A percentile compares a stretch with the other conserved stretches of the same genome.
These are phyloP conservation scores for Tanypteryx hageni DNA, from an alignment of 2,888 invertebrate species.

Conservation along the genomic window DNA sequence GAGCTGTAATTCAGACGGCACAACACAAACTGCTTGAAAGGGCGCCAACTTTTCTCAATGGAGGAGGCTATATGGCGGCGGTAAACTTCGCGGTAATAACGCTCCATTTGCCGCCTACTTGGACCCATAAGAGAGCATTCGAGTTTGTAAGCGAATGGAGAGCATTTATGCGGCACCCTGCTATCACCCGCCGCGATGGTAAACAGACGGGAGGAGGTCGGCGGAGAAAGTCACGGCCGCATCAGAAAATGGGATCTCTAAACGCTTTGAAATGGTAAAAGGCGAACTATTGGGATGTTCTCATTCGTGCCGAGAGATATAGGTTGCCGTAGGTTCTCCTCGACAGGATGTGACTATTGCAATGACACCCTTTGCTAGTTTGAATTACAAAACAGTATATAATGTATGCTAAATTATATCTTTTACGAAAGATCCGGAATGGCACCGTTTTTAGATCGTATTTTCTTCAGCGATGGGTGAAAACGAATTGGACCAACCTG, in stretches of 20 bases:
- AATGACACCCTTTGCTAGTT: background rate
- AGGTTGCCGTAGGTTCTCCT: background rate
- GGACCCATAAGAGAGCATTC: background rate
- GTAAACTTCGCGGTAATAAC: conserved; percentile 53
- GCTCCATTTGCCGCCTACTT: conserved; percentile 38
- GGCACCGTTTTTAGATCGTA: background rate
- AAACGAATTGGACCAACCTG: background rate
- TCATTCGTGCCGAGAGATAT: background rate
- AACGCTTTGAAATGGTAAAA: conserved; percentile 24
- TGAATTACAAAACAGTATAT: background rate
- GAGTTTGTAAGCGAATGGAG: conserved; percentile 6
- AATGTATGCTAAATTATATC: conserved; percentile 24
- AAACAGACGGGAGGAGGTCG: background rate
- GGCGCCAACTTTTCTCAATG: conserved; percentile 46
- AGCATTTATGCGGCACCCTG: background rate
- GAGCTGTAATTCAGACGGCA: background rate
- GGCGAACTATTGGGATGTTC: background rate
- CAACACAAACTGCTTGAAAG: conserved; percentile 29
- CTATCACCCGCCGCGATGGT: background rate
- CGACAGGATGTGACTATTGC: background rate
- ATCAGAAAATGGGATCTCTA: conserved; percentile 7
- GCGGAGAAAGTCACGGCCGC: background rate
- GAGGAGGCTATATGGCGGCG: conserved; percentile 30
- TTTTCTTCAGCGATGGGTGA: background rate
- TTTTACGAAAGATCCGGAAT: conserved; percentile 5